Percentiles rank a stretch among this genome's conserved stretches.
phyloP scores from a whole-genome alignment of 2,888 invertebrate genomes.

The Sphaerophoria rueppellii region DNA sequence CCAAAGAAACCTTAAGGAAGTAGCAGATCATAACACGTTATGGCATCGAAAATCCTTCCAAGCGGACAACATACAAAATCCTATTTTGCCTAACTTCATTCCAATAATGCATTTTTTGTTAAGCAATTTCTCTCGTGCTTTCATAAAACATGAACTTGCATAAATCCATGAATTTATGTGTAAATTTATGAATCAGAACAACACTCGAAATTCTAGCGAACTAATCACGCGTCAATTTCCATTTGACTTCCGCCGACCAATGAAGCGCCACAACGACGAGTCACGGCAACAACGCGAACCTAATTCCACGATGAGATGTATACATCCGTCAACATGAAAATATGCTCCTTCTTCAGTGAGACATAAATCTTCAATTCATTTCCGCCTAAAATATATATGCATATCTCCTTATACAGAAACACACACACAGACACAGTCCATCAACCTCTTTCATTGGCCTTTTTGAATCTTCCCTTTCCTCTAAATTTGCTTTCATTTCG shows the following conservation, averaged over 20 bases:
- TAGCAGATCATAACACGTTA: too few species aligned
- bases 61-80: too few species aligned
- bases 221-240: background rate
- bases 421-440: background rate
- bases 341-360: background rate
- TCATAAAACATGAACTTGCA: too few species aligned
- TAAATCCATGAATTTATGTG: too few species aligned
- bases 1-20: too few species aligned
- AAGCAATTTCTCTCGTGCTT: too few species aligned
- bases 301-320: background rate
- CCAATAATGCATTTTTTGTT: too few species aligned
- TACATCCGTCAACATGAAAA: slow-evolving; percentile 3
- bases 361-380: slow-evolving; percentile 37
- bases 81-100: too few species aligned
- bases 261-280: background rate
- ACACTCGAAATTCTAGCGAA: too few species aligned
- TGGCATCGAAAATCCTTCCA: too few species aligned
- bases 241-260: background rate
- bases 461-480: background rate
- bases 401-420: background rate
- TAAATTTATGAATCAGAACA: too few species aligned
- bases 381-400: slow-evolving; percentile 10
- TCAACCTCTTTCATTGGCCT: slow-evolving; percentile 1
- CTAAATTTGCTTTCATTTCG: background rate
- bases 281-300: background rate